A percentile compares a stretch with the other conserved stretches of the same genome.
Conservation (phyloP, 2,113 vertebrate genomes). For the Mionectes macconnelli region DNA sequence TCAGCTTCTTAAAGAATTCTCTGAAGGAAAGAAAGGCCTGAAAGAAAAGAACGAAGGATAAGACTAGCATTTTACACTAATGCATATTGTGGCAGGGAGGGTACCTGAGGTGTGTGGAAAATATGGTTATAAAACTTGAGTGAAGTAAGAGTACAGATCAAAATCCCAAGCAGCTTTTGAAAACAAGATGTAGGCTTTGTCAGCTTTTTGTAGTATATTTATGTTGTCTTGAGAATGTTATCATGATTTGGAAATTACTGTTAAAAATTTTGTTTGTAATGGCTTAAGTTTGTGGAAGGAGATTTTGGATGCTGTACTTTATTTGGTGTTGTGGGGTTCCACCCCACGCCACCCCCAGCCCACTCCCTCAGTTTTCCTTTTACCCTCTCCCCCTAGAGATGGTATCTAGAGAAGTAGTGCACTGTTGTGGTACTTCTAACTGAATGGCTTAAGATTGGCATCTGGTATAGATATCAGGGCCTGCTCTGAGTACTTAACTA, state of each 20-base stretch:
- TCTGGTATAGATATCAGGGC: background rate
- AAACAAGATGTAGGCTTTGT: background rate
- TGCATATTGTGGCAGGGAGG: background rate
- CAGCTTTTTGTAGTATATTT: background rate
- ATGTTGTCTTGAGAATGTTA: background rate
- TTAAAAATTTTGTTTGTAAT: background rate
- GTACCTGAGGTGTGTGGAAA: background rate
- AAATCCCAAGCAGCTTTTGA: background rate
- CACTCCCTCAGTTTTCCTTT: fast-evolving
- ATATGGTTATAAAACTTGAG: background rate
- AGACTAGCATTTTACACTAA: background rate
- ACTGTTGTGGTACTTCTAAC: background rate
- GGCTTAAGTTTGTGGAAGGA: background rate
- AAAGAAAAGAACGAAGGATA: background rate
- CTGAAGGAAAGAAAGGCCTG: background rate
- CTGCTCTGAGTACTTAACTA: background rate
- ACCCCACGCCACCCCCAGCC: fast-evolving
- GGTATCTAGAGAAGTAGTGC: background rate
- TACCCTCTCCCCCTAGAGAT: background rate
- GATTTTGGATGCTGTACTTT: background rate
- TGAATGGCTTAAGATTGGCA: background rate
- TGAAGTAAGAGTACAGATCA: background rate
- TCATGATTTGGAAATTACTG: background rate
- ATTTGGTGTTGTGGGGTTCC: background rate
- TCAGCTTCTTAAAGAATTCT: background rate